Evolutionary conservation across 2,888 invertebrate species (phyloP), one percentile per base, ranked within the genome.

Genomic region (Venustoraphidia nigricollis): DNA sequence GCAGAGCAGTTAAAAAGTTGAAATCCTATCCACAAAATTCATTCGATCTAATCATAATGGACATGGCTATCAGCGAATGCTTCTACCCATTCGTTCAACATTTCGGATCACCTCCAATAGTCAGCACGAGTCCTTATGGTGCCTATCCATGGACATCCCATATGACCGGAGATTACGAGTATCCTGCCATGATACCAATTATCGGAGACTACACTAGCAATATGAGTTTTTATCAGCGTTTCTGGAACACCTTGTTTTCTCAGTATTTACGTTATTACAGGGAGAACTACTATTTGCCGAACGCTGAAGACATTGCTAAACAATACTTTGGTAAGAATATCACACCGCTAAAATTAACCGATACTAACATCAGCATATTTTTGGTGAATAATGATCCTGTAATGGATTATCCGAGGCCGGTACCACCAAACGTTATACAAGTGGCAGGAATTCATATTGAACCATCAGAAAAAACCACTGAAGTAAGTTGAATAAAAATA

Each of bases 391-490:
- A 55, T 34, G 56, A 62, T 54, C 57, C 59, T 5, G 48, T 58
- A 8, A 51, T 63, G 10, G 56, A 60, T 53, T 57, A 56, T 49
- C 57, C 62, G 2, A 58, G 58, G 52, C 54, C 60, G 0, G 47
- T 63, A n/a, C 54, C 63, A 8, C 64, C 65, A 8, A 63, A 65
- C 52, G 59, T 65, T 42, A 63, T 65, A 36, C 59, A 62, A 17
- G 60, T 64, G 17, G 65, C 63, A 34, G 65, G 65, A 17, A 49
- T 65, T 14, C 66, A 66, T 46, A 56, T 59, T 4, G 53, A 55
- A 50, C 50, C 56, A 41, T 44, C 55, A 1, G 55, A 59, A 52
- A 13, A 44, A 13, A 49, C 65, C 50, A 60, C 63, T 34, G 49
- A 58, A 47, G 62, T 62, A 55, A 50, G 54, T 53, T 8, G 9